These are phyloP conservation scores for Latrodectus hesperus DNA, from an alignment of 2,888 invertebrate species.

Conservation along the genomic window DNA sequence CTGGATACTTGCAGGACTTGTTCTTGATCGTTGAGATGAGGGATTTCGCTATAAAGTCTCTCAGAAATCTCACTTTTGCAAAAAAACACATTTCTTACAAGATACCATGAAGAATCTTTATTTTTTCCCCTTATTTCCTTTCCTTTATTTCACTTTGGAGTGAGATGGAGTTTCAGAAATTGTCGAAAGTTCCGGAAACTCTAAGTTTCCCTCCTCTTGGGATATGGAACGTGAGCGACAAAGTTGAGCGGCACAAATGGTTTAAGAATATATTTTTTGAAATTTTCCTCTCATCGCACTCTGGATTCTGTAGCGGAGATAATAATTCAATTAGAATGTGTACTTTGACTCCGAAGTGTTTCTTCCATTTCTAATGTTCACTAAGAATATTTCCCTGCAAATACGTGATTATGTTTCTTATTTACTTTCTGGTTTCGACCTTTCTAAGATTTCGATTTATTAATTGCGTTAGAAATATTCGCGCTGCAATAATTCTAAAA, in stretches of 20 bases:
- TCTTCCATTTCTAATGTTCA: slow-evolving; percentile 8
- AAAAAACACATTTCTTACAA: slow-evolving; percentile 31
- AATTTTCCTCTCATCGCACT: background rate
- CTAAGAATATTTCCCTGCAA: background rate
- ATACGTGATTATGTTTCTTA: slow-evolving; percentile 10
- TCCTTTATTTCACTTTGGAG: slow-evolving; percentile 18
- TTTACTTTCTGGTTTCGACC: slow-evolving; percentile 28
- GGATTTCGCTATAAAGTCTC: slow-evolving; percentile 42
- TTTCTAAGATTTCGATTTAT: background rate
- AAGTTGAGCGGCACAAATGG: background rate
- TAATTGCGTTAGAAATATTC: background rate
- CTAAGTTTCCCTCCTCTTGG: slow-evolving; percentile 36
- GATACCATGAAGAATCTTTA: slow-evolving; percentile 35
- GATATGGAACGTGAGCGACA: slow-evolving; percentile 38
- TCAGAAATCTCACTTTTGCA: slow-evolving; percentile 30
- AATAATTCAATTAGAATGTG: slow-evolving; percentile 49
- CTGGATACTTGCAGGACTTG: background rate
- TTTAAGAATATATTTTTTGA: background rate
- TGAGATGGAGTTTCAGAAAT: slow-evolving; percentile 39
- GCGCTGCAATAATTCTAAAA: no score
- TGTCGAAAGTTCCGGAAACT: slow-evolving; percentile 32
- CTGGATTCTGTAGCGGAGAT: slow-evolving; percentile 1
- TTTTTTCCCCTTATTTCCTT: slow-evolving; percentile 25
- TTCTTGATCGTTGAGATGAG: slow-evolving; percentile 45
- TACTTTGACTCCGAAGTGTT: slow-evolving; percentile 29